A percentile compares a stretch with the other conserved stretches of the same genome.
Evolutionary conservation across 2,888 invertebrate genomes (phyloP).

Genomic region (Clitarchus hookeri): DNA sequence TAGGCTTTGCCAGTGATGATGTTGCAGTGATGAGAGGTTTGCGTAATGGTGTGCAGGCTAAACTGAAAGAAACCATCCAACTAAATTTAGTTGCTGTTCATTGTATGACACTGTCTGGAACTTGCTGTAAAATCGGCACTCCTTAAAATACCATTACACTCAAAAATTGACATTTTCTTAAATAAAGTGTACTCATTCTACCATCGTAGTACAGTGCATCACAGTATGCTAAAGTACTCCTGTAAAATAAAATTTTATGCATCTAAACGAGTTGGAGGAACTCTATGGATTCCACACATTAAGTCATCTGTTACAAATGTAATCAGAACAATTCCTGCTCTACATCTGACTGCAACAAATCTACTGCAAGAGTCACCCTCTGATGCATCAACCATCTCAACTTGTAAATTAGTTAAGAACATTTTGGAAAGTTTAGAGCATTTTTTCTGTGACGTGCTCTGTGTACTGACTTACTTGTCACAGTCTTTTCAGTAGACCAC

Average conservation of each 20-base stretch:
- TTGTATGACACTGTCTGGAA: too few relatives aligned
- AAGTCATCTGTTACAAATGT: neutral
- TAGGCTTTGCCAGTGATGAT: conserved; percentile 1
- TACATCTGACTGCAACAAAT: too few relatives aligned
- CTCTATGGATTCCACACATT: neutral
- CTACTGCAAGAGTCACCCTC: too few relatives aligned
- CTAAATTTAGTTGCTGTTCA: too few relatives aligned
- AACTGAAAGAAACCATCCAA: neutral
- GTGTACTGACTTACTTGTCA: neutral
- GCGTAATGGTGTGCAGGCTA: neutral
- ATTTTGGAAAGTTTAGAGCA: neutral
- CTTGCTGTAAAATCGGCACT: too few relatives aligned
- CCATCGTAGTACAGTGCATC: neutral
- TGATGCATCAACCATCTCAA: neutral
- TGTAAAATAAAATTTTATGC: neutral
- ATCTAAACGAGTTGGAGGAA: neutral
- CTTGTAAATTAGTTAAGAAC: neutral
- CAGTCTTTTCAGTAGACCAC: neutral
- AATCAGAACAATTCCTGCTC: too few relatives aligned
- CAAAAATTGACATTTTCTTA: too few relatives aligned
- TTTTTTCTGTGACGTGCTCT: neutral
- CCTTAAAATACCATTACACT: too few relatives aligned
- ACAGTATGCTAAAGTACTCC: neutral
- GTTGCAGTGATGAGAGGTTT: neutral
- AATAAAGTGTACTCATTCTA: too few relatives aligned